Base-by-base conservation (phyloP, 1,140 invertebrate genomes). In the Bacillus rossius region DNA sequence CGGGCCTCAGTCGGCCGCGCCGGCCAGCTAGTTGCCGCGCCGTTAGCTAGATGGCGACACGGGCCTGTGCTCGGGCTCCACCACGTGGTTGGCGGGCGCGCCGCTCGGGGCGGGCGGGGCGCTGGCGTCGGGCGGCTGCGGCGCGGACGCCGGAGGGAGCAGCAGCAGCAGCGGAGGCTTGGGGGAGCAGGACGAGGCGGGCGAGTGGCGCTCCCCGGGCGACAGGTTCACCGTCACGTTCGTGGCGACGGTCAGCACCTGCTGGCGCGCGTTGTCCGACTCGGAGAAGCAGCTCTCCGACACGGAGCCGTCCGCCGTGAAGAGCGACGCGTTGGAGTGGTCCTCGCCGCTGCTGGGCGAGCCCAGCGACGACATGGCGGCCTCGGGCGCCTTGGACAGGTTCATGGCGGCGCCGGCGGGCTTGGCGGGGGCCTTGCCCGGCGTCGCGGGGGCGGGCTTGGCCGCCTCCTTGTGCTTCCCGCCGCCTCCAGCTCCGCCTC, bases 261-360 rank as follows among this genome's bases (percentile, higher is more conserved):
- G 50, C 25, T 53, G 57, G 20, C 50, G 50, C 40, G 48, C 41
- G n/a, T 50, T 42, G 19, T 58, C 60, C 3, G 63, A 62, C 38
- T 65, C 64, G 26, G 66, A 67, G 0, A 66, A 60, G 38, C 67
- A 64, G 47, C 67, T 67, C 49, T 71, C 68, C 41, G 65, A 67
- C 48, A 66, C 65, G 37, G 68, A 69, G 16, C 67, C 71, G 52
- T 75, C 73, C 55, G 69, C 71, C 3, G 71, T 69, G 8, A 71
- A 59, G 22, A 73, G 54, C 2, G 73, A 75, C 43, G 71, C 72
- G 58, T 74, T 75, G 29, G 73, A 75, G 58, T 75, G 67, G 47
- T 74, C 74, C 50, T 70, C 70, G 8, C 64, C 61, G 16, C 66
- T 65, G 8, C 62, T 61, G 19, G 67, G 47, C 8, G 65, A 54